Evolutionary conservation across 2,113 vertebrate genomes (phyloP).

Genomic region (Paradoxurus hermaphroditus): DNA sequence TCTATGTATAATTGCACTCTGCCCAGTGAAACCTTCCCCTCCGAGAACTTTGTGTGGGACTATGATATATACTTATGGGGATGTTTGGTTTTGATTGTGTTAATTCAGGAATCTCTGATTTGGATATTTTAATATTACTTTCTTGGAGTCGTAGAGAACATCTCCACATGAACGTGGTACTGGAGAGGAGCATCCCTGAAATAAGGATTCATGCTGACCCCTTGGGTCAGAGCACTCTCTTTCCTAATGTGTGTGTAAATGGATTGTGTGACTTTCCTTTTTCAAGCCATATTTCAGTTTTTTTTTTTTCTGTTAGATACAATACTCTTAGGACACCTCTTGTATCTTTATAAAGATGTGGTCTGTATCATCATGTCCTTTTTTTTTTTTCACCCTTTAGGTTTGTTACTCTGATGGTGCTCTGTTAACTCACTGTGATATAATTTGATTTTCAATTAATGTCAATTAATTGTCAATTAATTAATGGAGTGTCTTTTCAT

Average conservation of each 20-base stretch:
- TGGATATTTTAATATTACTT: background rate
- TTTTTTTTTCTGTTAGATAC: background rate
- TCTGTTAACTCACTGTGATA: background rate
- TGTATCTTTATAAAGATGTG: background rate
- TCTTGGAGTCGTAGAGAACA: background rate
- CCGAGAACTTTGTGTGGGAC: background rate
- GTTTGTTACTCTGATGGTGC: background rate
- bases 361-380: background rate
- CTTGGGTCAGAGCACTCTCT: background rate
- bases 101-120: background rate
- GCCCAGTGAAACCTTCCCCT: background rate
- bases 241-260: background rate
- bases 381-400: background rate
- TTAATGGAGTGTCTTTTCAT: background rate
- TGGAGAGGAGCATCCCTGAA: background rate
- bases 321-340: background rate
- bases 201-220: background rate
- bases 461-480: background rate
- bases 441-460: background rate
- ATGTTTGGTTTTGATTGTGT: background rate
- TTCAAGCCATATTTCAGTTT: background rate
- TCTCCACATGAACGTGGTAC: background rate
- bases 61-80: background rate
- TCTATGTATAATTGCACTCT: background rate
- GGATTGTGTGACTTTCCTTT: background rate